Percentiles rank a stretch among this genome's conserved stretches.
Evolutionary conservation across 2,113 vertebrate species (phyloP).

Genomic region (Regulus satrapa): DNA sequence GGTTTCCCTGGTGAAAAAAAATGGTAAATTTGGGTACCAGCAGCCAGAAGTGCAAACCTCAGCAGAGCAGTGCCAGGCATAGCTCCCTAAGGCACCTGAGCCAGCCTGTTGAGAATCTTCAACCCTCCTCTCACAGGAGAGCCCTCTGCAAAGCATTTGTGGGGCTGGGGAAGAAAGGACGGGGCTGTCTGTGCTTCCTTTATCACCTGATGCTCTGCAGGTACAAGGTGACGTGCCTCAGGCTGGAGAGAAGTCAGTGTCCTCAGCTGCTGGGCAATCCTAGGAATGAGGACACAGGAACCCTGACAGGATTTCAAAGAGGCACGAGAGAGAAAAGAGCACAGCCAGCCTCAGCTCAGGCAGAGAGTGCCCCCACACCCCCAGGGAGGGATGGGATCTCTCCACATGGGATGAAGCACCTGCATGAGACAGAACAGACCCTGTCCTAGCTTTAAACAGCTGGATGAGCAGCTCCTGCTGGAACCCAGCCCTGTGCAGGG

Average conservation of each 20-base stretch:
- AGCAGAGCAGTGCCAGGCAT: neutral
- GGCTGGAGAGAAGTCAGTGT: neutral
- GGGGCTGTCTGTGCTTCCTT: neutral
- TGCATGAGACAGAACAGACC: neutral
- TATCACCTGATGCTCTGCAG: neutral
- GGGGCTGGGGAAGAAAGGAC: neutral
- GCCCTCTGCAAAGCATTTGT: neutral
- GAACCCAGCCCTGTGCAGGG: neutral
- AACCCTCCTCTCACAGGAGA: neutral
- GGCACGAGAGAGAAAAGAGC: neutral
- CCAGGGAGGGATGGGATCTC: neutral
- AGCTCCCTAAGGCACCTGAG: neutral
- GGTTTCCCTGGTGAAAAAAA: neutral
- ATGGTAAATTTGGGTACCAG: neutral
- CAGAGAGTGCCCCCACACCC: neutral
- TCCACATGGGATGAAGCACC: accelerated
- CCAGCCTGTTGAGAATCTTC: neutral
- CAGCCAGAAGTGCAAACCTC: neutral
- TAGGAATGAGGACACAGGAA: neutral
- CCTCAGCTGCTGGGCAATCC: neutral
- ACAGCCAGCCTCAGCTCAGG: neutral
- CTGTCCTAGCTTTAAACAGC: neutral
- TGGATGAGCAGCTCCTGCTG: neutral
- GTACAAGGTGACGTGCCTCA: neutral
- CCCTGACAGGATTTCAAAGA: neutral